phyloP scores from a whole-genome alignment of 2,113 vertebrate species.

The Pterocles gutturalis region DNA sequence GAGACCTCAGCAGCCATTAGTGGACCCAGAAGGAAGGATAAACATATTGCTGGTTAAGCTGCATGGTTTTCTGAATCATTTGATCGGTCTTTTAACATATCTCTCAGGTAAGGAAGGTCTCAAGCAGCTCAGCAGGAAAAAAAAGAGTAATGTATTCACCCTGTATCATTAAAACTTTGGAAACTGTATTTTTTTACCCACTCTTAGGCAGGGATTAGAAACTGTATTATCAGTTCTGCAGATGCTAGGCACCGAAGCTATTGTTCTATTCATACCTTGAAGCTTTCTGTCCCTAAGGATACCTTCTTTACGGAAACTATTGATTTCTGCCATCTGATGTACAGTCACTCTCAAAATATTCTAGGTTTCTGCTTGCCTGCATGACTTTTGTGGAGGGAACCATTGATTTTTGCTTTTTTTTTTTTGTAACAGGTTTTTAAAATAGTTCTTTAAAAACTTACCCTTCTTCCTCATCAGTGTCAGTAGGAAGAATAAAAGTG shows the following conservation, averaged over 20 bases:
- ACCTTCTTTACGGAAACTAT: constrained; percentile 34
- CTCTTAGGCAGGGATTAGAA: constrained; percentile 31
- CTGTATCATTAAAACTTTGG: constrained; percentile 21
- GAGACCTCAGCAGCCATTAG: neutral
- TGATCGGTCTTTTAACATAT: neutral
- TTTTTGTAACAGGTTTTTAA: neutral
- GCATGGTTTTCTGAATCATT: neutral
- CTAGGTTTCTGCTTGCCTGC: constrained; percentile 5
- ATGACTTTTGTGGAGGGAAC: constrained; percentile 29
- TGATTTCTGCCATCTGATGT: constrained; percentile 60
- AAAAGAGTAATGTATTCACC: neutral
- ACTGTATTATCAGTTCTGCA: constrained; percentile 39
- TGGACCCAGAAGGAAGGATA: neutral
- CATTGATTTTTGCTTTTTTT: constrained; percentile 45
- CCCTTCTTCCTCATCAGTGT: neutral
- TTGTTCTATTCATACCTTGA: constrained; percentile 31
- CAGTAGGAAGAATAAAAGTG: neutral
- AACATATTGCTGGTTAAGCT: neutral
- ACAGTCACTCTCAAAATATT: constrained; percentile 50
- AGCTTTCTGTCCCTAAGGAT: constrained; percentile 39
- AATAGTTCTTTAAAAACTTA: constrained; percentile 9
- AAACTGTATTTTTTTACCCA: constrained; percentile 1
- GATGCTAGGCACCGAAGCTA: neutral
- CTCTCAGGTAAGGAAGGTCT: neutral
- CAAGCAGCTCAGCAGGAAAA: neutral